Conservation (phyloP, 2,888 invertebrate species). For the Tetheella fluctuosa region DNA sequence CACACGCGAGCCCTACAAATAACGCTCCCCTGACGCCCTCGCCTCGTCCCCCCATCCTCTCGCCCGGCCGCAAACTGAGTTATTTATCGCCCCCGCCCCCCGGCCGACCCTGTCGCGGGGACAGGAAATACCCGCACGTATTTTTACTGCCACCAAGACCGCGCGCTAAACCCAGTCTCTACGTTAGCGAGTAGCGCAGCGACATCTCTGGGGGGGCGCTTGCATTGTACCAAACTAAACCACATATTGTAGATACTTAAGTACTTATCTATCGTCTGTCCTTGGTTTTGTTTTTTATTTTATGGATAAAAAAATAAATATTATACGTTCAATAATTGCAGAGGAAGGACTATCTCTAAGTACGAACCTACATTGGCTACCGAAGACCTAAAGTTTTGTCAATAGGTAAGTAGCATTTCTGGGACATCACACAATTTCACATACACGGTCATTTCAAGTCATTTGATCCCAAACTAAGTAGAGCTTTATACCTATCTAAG, state of each 20-base stretch:
- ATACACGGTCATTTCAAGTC: too few relatives aligned
- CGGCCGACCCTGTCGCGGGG: constrained; percentile 57
- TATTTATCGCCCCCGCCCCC: constrained; percentile 77
- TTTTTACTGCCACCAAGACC: constrained; percentile 76
- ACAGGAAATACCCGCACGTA: constrained; percentile 81
- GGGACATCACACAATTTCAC: too few relatives aligned
- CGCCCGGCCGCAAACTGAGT: constrained; percentile 76
- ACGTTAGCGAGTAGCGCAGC: constrained; percentile 27
- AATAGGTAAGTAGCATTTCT: too few relatives aligned
- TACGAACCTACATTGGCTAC: too few relatives aligned
- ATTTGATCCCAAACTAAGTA: too few relatives aligned
- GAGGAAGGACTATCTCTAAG: too few relatives aligned
- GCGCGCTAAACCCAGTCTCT: constrained; percentile 33
- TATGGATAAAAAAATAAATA: not conserved
- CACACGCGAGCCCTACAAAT: constrained; percentile 84
- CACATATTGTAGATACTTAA: constrained; percentile 24
- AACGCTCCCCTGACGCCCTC: constrained; percentile 57
- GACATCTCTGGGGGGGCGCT: constrained; percentile 70
- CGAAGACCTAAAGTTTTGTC: too few relatives aligned
- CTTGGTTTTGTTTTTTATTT: not conserved
- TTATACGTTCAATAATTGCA: too few relatives aligned
- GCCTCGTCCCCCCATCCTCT: constrained; percentile 27
- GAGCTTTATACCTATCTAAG: too few relatives aligned
- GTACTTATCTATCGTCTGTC: not conserved
- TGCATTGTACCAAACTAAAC: constrained; percentile 33